phyloP scores from a whole-genome alignment of 64 coral and sea anemone genomes.

The Trachythela sp. region DNA sequence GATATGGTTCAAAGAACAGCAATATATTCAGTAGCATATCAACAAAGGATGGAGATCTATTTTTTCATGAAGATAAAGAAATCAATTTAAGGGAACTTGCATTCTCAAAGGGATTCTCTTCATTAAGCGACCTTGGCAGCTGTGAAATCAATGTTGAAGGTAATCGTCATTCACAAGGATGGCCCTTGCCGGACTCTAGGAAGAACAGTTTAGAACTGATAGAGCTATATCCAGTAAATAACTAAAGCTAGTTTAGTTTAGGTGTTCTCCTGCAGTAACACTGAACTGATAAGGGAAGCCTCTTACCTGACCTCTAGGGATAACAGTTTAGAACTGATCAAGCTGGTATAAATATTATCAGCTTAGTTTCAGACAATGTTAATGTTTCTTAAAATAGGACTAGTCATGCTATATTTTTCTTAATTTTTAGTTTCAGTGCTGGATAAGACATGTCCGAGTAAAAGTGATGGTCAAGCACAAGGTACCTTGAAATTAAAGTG shows the following conservation, averaged over 20 bases:
- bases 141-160: neutral
- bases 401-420: neutral
- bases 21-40: conserved; percentile 19
- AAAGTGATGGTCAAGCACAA: neutral
- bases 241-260: too few species aligned
- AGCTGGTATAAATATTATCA: too few species aligned
- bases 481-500: neutral
- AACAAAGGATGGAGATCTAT: conserved; percentile 13
- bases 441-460: neutral
- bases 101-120: neutral
- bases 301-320: too few species aligned
- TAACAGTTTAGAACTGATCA: too few species aligned
- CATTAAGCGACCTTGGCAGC: neutral
- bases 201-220: too few species aligned
- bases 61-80: conserved; percentile 12
- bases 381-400: too few species aligned
- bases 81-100: neutral
- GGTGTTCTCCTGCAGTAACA: too few species aligned
- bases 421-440: neutral
- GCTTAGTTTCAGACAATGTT: too few species aligned
- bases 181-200: too few species aligned
- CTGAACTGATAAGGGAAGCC: too few species aligned
- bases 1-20: conserved; percentile 21
- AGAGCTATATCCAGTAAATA: too few species aligned
- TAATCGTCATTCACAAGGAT: too few species aligned